Percentiles rank a stretch among this genome's conserved stretches.
Evolutionary conservation across 2,113 vertebrate genomes (phyloP).

Genomic region (Spheniscus mendiculus): DNA sequence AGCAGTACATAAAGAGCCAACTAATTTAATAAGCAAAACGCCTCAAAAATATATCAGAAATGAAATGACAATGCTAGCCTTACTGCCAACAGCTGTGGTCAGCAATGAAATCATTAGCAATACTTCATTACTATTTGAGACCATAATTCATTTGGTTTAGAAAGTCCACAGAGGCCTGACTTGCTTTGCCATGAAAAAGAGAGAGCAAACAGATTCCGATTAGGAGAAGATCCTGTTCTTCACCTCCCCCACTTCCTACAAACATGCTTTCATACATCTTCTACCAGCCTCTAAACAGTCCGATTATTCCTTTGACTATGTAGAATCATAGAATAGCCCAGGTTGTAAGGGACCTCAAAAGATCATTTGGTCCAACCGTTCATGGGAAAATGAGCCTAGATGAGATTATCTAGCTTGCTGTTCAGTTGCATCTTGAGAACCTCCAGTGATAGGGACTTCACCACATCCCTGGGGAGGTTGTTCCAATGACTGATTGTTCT

Average conservation of each 20-base stretch:
- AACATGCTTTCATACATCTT: not conserved
- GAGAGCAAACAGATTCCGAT: slow-evolving; percentile 26
- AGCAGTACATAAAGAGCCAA: not conserved
- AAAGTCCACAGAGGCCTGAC: slow-evolving; percentile 46
- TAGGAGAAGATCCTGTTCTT: not conserved
- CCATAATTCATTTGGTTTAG: slow-evolving; percentile 44
- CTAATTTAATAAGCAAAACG: slow-evolving; percentile 25
- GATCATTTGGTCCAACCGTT: not conserved
- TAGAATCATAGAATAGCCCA: not conserved
- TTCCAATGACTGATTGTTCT: no score
- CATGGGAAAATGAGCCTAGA: not conserved
- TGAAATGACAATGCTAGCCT: not conserved
- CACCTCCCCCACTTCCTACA: not conserved
- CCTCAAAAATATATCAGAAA: not conserved
- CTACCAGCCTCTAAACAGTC: not conserved
- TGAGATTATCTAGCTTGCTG: not conserved
- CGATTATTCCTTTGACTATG: not conserved
- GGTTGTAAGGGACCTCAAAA: not conserved
- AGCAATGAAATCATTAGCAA: slow-evolving; percentile 58
- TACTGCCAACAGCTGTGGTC: slow-evolving; percentile 8
- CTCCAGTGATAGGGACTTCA: not conserved
- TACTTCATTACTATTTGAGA: slow-evolving; percentile 12
- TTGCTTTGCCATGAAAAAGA: slow-evolving; percentile 51
- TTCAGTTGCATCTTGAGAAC: not conserved
- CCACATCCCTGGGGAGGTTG: not conserved